These are phyloP conservation scores for Rhimphoctona megacephalus DNA, from an alignment of 2,888 invertebrate species.

Conservation along the genomic window DNA sequence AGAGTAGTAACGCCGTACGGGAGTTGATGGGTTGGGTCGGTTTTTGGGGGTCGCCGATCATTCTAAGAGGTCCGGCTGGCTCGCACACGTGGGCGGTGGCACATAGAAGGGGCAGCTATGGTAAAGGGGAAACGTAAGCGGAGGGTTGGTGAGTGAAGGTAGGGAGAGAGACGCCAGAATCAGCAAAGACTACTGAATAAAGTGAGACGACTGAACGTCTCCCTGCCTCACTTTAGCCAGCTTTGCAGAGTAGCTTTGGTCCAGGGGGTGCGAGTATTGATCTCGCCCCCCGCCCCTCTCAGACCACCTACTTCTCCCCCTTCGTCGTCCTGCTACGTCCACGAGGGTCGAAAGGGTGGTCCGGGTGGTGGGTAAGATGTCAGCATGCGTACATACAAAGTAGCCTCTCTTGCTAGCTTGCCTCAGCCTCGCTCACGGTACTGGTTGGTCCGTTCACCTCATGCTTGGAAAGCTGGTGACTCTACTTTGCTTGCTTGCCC, in stretches of 20 bases:
- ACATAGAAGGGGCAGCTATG: constrained; percentile 57
- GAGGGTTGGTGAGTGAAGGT: constrained; percentile 41
- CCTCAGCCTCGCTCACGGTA: constrained; percentile 35
- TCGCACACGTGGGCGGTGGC: constrained; percentile 76
- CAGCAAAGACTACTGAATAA: constrained; percentile 54
- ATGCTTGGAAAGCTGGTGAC: constrained; percentile 41
- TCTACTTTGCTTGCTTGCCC: constrained; percentile 63
- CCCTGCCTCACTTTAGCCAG: constrained; percentile 68
- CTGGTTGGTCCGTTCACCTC: constrained; percentile 55
- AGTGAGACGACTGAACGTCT: constrained; percentile 53
- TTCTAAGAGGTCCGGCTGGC: constrained; percentile 84
- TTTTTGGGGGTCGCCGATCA: constrained; percentile 79
- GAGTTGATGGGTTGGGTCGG: constrained; percentile 63
- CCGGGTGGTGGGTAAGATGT: constrained; percentile 83
- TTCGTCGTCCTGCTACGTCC: constrained; percentile 69
- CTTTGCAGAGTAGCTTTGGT: constrained; percentile 78
- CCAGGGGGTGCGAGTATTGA: constrained; percentile 84
- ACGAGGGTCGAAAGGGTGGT: constrained; percentile 77
- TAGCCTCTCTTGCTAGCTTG: constrained; percentile 76
- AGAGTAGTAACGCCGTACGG: constrained; percentile 48
- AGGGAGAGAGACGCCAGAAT: constrained; percentile 66
- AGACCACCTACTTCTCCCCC: constrained; percentile 62
- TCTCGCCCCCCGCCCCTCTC: constrained; percentile 82
- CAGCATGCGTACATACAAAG: constrained; percentile 85
- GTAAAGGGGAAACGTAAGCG: constrained; percentile 47